Evolutionary conservation across 2,797 vertebrate species (phyloP), one percentile per base, ranked within the genome.

Genomic region (Bradypodion ventrale): DNA sequence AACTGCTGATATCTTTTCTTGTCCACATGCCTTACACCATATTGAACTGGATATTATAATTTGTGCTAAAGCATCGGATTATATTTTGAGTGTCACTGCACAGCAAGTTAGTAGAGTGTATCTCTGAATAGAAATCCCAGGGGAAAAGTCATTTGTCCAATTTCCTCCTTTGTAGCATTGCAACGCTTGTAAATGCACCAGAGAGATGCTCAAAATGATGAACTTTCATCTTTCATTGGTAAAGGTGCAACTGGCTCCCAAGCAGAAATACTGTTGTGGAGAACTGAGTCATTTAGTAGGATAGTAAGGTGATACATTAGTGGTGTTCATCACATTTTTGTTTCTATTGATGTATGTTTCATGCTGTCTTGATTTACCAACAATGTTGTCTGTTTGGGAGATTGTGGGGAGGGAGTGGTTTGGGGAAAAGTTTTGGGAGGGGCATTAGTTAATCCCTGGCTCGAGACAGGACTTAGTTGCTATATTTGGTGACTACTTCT

Each of bases 391-490:
- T 94, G 85, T 83, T 87, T 93, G 92, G 87, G 87, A 94, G 75
- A 83, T 86, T 88, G 42, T 89, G 88, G 27, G 52, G 73, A 75
- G 85, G 62, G 84, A n/a, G 88, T 46, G 70, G 75, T 82, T 32
- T 76, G 90, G 92, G 92, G 93, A 91, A 91, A 92, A 78, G 86
- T 91, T 91, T 49, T 84, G 83, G 86, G 87, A 87, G 87, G 92
- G 93, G 88, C 91, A 89, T 93, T 92, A 93, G 93, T 93, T 86
- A 88, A 85, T 92, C 90, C 94, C 92, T 95, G 95, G 93, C 93
- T 93, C 90, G 82, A 89, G 91, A 88, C 91, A 89, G 90, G 91
- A 92, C 87, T 83, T 78, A 60, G 90, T 93, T 92, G 90, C 93
- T 94, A 70, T 81, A 8, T 80, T 90, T 87, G 85, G 93, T 93